phyloP scores from a whole-genome alignment of 2,113 vertebrate genomes.

The Clupea harengus region DNA sequence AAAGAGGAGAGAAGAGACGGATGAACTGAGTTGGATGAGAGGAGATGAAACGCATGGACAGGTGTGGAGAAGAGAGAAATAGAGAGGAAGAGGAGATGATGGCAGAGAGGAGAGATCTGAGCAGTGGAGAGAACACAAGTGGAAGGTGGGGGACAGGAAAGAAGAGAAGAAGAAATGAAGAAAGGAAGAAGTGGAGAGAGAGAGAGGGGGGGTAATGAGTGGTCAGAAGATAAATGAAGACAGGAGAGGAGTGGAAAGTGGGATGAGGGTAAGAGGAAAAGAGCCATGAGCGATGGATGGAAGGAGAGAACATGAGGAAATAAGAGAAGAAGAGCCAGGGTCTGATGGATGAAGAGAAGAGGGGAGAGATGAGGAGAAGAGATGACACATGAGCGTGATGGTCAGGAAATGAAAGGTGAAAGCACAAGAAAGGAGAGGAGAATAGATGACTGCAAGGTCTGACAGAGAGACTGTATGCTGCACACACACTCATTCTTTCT shows the following conservation, averaged over 20 bases:
- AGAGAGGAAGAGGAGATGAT: not conserved
- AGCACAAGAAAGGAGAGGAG: not conserved
- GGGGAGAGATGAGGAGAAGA: not conserved
- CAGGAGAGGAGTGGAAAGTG: not conserved
- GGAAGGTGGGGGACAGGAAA: not conserved
- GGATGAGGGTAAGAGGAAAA: not conserved
- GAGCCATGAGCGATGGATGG: not conserved
- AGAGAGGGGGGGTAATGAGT: not conserved
- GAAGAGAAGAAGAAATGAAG: not conserved
- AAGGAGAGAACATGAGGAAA: not conserved
- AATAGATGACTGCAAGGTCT: not conserved
- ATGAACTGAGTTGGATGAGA: not conserved
- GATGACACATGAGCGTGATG: not conserved
- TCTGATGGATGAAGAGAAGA: not conserved
- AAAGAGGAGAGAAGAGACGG: not conserved
- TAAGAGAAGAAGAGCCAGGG: not conserved
- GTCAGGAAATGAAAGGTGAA: not conserved
- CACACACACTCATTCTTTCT: not conserved
- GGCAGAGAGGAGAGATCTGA: not conserved
- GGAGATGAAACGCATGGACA: not conserved
- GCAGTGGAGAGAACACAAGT: not conserved
- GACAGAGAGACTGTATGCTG: not conserved
- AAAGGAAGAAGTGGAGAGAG: not conserved
- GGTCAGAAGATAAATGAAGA: not conserved
- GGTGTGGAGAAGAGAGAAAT: not conserved